Percentiles rank a stretch among this genome's conserved stretches.
Evolutionary conservation across 2,797 vertebrate genomes (phyloP).

Genomic region (Todus mexicanus): DNA sequence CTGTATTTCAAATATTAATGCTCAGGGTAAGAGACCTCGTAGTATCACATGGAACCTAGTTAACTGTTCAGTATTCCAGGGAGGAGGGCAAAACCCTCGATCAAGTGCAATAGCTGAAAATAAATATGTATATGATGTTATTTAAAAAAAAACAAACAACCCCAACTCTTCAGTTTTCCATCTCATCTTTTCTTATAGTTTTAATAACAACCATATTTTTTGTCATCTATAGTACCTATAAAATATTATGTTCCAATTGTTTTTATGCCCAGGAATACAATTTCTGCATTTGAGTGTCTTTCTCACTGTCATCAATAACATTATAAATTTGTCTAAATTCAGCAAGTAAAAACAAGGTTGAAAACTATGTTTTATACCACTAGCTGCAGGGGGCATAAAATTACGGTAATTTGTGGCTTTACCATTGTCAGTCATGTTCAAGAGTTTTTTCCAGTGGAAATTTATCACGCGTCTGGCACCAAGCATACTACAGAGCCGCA

Average conservation of each 20-base stretch:
- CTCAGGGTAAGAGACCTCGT: background rate
- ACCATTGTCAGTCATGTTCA: slow-evolving; percentile 58
- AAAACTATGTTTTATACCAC: slow-evolving; percentile 61
- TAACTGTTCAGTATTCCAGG: background rate
- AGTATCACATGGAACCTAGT: background rate
- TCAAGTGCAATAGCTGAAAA: background rate
- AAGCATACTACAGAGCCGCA: slow-evolving; percentile 26
- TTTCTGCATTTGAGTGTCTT: slow-evolving; percentile 66
- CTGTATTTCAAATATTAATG: background rate
- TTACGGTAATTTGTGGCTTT: slow-evolving; percentile 74
- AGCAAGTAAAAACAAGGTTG: slow-evolving; percentile 71
- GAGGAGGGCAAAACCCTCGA: background rate
- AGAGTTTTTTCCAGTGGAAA: slow-evolving; percentile 63
- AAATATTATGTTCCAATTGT: background rate
- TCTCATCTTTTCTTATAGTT: background rate
- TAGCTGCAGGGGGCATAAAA: slow-evolving; percentile 72
- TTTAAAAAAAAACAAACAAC: background rate
- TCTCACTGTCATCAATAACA: slow-evolving; percentile 65
- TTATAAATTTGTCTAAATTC: slow-evolving; percentile 67
- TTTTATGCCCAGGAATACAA: slow-evolving; percentile 30
- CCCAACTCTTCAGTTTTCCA: background rate
- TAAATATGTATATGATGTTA: background rate
- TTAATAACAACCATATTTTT: background rate
- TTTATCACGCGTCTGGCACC: slow-evolving; percentile 39
- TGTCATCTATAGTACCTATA: background rate